Evolutionary conservation across 2,888 invertebrate genomes (phyloP).

Genomic region (Eugnorisma glareosa): DNA sequence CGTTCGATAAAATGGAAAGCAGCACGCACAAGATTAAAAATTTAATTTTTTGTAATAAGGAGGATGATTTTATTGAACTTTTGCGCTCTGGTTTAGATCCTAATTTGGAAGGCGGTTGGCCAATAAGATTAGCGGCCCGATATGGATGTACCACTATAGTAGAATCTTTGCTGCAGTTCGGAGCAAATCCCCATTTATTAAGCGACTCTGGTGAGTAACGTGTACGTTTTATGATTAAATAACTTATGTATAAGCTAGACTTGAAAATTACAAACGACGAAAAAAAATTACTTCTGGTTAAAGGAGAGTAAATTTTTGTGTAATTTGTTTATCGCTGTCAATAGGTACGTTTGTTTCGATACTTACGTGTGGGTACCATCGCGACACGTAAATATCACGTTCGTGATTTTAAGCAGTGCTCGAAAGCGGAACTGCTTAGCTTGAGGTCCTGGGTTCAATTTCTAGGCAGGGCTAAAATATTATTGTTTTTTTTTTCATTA

Average conservation of each 20-base stretch:
- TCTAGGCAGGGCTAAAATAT: background rate
- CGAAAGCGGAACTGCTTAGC: background rate
- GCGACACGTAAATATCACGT: background rate
- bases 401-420: background rate
- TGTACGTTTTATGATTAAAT: background rate
- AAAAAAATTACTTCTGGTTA: background rate
- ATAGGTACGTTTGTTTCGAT: too few relatives aligned
- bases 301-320: background rate
- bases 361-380: background rate
- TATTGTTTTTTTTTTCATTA: background rate
- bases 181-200: slow-evolving; percentile 85
- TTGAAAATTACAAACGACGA: background rate
- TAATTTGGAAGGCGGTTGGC: slow-evolving; percentile 86
- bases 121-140: slow-evolving; percentile 85
- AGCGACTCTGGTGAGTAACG: slow-evolving; percentile 82
- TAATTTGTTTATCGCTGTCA: background rate
- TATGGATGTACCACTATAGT: slow-evolving; percentile 80
- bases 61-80: slow-evolving; percentile 75
- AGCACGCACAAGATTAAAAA: slow-evolving; percentile 74
- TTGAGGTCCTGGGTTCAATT: background rate
- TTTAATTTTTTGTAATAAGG: slow-evolving; percentile 77
- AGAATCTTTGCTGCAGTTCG: slow-evolving; percentile 80
- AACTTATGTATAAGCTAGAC: background rate
- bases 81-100: slow-evolving; percentile 83
- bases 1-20: slow-evolving; percentile 72